Percentiles rank a stretch among this genome's conserved stretches.
These are phyloP conservation scores for Nibea coibor DNA, from an alignment of 2,113 vertebrate genomes.

Conservation along the genomic window DNA sequence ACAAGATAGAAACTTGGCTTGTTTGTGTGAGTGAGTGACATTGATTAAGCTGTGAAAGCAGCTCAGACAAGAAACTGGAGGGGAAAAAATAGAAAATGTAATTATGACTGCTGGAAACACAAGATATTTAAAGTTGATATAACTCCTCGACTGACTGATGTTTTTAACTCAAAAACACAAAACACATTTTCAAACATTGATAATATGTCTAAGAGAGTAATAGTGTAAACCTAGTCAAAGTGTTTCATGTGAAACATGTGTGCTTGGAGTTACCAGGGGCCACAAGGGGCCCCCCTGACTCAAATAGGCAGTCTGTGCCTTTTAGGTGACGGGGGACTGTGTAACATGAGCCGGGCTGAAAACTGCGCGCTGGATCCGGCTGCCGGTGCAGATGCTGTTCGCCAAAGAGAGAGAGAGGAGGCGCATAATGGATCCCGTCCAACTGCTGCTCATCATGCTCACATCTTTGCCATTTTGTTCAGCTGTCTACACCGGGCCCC, in stretches of 20 bases:
- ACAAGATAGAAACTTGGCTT: not conserved
- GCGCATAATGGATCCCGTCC: constrained; percentile 72
- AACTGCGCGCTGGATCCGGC: constrained; percentile 50
- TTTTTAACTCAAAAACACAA: not conserved
- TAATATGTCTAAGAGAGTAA: not conserved
- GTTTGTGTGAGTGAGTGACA: not conserved
- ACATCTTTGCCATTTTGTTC: constrained; percentile 69
- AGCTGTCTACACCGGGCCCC: constrained; percentile 89
- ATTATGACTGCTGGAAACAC: not conserved
- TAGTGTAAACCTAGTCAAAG: not conserved
- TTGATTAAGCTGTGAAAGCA: not conserved
- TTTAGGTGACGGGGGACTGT: constrained; percentile 65
- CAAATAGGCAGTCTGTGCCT: constrained; percentile 61
- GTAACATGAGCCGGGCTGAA: constrained; percentile 77
- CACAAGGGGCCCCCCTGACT: constrained; percentile 52
- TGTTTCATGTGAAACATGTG: not conserved
- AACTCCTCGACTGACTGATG: too few relatives aligned
- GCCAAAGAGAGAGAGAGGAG: constrained; percentile 54
- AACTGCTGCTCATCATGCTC: constrained; percentile 69
- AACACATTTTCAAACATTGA: too few relatives aligned
- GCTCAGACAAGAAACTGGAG: not conserved
- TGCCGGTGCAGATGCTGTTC: constrained; percentile 64
- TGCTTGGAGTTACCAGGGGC: constrained; percentile 26
- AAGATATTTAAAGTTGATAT: not conserved
- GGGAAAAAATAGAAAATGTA: not conserved